Evolutionary conservation across 2,797 vertebrate species (phyloP), one percentile per base, ranked within the genome.

Genomic region (Falco novaeseelandiae): DNA sequence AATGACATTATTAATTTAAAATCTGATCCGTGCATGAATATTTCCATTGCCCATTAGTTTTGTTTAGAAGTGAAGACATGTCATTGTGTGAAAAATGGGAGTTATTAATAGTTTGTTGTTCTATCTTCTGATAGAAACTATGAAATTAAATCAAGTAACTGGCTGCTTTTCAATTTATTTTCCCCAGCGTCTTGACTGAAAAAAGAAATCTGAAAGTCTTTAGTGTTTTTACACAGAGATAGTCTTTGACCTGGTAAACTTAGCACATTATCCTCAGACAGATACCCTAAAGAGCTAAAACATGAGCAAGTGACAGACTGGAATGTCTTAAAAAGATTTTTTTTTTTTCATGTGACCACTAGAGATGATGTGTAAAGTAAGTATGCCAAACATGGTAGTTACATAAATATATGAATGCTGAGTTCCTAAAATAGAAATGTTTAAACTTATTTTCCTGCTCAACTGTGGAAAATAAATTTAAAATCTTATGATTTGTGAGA

Each of bases 11-110:
- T 92, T 97, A 23, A 97, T 95, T 94, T 94, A 93, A 96, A 86
- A 91, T 65, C 57, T 97, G 67, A 94, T 95, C 79, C 10, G 0
- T 23, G 69, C 77, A 81, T 72, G 44, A 93, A 66, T 87, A 42
- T 93, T 97, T 97, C 89, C 83, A 96, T 81, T 97, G 93, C 65
- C 97, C 96, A 90, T 96, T 97, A 97, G 87, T 93, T 98, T 97
- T 95, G 76, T 93, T 96, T 95, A 96, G 93, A 96, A 94, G 48
- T 90, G 73, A 95, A 95, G 80, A 92, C 14, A 77, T 91, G 87
- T 66, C 80, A 93, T 73, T 92, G 38, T 91, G 49, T 93, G 87
- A 97, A 97, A 98, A 97, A 97, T 95, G 54, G 87, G 40, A 94
- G 72, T 96, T 96, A 96, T 96, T 97, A 95, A 54, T 62, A 78